Percentiles rank a stretch among this genome's conserved stretches.
These are phyloP conservation scores for Proales similis DNA, from an alignment of 1,140 invertebrate species.

Conservation along the genomic window DNA sequence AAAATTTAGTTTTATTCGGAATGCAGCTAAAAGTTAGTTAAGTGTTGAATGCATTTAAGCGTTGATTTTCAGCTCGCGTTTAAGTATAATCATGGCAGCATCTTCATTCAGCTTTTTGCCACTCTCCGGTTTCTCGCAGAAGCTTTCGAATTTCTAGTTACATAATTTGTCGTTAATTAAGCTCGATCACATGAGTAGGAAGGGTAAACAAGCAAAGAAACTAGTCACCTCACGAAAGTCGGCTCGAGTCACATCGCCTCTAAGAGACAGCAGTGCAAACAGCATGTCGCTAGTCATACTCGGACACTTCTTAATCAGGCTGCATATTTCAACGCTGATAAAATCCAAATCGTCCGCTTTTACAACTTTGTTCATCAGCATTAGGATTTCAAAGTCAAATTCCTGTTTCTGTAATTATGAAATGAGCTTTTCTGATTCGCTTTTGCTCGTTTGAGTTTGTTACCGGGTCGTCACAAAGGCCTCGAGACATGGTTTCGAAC, in stretches of 20 bases:
- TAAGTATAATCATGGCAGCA: constrained; percentile 2
- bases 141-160: constrained; percentile 28
- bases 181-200: too few relatives aligned
- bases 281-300: constrained; percentile 33
- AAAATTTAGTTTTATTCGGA: too few relatives aligned
- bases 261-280: constrained; percentile 14
- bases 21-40: too few relatives aligned
- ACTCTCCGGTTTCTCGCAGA: neutral
- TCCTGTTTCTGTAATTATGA: constrained; percentile 24
- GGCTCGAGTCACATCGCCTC: constrained; percentile 21
- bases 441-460: neutral
- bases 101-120: constrained; percentile 1
- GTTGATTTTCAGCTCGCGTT: constrained; percentile 29
- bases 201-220: too few relatives aligned
- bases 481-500: constrained; percentile 14
- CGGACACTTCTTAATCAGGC: constrained; percentile 29
- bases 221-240: constrained; percentile 17
- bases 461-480: constrained; percentile 6
- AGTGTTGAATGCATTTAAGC: neutral
- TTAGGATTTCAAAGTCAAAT: constrained; percentile 27
- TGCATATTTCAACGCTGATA: constrained; percentile 3
- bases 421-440: neutral
- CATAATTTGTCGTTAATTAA: neutral
- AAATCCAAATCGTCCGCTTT: constrained; percentile 23
- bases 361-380: constrained; percentile 27